phyloP scores from a whole-genome alignment of 2,888 invertebrate genomes.

The Metallyticus violacea region DNA sequence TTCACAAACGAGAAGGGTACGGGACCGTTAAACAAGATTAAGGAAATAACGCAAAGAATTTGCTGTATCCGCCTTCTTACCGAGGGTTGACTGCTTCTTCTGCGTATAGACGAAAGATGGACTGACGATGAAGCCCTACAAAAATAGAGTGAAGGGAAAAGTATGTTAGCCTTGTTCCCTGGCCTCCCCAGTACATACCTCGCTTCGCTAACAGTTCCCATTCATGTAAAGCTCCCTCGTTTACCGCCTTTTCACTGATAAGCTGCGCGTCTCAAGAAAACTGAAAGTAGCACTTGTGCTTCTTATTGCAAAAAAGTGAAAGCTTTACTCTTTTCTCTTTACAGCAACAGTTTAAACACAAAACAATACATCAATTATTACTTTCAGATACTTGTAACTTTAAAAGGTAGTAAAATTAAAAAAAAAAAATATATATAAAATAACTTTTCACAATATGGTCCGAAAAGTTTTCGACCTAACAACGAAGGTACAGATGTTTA shows the following conservation, averaged over 20 bases:
- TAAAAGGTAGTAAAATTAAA: too few relatives aligned
- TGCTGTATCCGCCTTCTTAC: not conserved
- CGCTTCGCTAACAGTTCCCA: not conserved
- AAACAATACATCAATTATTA: too few relatives aligned
- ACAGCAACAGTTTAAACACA: too few relatives aligned
- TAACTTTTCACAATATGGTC: too few relatives aligned
- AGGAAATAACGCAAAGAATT: not conserved
- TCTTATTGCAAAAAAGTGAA: too few relatives aligned
- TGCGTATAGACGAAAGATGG: not conserved
- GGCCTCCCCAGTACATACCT: not conserved
- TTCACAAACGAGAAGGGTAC: not conserved
- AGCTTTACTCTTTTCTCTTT: too few relatives aligned
- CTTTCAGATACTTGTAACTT: too few relatives aligned
- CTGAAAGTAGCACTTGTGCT: too few relatives aligned
- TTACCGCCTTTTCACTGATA: not conserved
- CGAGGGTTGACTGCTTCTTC: not conserved
- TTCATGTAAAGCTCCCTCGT: not conserved
- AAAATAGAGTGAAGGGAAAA: not conserved
- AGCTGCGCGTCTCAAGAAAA: too few relatives aligned
- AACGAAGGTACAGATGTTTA: too few relatives aligned
- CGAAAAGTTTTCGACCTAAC: too few relatives aligned
- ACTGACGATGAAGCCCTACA: not conserved
- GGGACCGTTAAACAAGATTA: not conserved
- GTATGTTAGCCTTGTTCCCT: not conserved
- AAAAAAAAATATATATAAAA: too few relatives aligned